Conservation (phyloP, 1,140 invertebrate species). For the Sinella curviseta region DNA sequence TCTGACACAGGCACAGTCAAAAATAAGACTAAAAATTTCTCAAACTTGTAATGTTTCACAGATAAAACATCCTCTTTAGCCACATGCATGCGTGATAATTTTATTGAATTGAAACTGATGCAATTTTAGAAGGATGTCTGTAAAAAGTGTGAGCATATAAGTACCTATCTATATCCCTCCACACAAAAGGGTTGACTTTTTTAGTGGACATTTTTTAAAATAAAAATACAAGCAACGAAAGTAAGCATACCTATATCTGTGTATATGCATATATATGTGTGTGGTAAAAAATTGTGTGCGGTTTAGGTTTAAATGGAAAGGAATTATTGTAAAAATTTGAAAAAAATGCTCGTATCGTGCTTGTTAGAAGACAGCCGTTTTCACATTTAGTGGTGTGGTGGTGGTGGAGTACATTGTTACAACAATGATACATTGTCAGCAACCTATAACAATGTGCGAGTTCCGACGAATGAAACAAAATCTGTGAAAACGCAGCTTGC, state of each 20-base stretch:
- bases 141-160: no score
- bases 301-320: neutral
- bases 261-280: neutral
- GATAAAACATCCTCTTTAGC: neutral
- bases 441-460: no score
- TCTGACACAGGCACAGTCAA: neutral
- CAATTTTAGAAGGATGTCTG: neutral
- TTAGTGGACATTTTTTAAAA: no score
- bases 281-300: neutral
- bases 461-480: neutral
- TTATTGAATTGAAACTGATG: neutral
- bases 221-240: neutral
- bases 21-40: conserved; percentile 1
- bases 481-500: neutral
- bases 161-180: no score
- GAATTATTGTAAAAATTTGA: neutral
- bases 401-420: no score
- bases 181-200: no score
- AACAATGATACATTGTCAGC: no score
- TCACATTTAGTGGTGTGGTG: no score
- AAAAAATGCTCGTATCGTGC: no score
- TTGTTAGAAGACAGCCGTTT: no score
- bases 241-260: neutral
- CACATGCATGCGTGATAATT: neutral
- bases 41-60: neutral